These are phyloP conservation scores for Chaetophractus vellerosus DNA, from an alignment of 2,797 vertebrate genomes.

Conservation along the genomic window DNA sequence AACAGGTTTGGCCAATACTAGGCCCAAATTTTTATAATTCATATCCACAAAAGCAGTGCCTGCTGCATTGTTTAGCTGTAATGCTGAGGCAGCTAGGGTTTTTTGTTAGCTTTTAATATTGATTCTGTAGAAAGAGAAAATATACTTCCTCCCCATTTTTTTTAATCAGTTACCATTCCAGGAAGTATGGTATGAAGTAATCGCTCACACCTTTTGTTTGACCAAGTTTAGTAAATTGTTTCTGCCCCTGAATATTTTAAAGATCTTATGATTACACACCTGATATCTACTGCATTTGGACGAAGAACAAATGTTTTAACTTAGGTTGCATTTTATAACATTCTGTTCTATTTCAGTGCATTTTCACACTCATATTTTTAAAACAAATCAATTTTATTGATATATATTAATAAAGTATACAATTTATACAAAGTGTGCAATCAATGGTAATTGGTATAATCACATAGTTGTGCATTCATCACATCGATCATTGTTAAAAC, in stretches of 20 bases:
- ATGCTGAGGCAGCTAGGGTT: background rate
- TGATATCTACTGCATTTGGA: background rate
- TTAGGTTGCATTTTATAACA: background rate
- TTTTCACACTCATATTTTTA: background rate
- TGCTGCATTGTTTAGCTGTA: background rate
- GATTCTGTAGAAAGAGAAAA: slow-evolving; percentile 18
- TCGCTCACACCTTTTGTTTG: slow-evolving; percentile 30
- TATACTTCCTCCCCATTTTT: background rate
- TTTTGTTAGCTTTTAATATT: slow-evolving; percentile 25
- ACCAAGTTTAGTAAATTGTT: slow-evolving; percentile 17
- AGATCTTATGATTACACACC: background rate
- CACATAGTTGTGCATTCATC: too few species aligned
- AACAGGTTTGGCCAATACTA: background rate
- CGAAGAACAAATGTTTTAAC: background rate
- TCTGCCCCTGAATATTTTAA: slow-evolving; percentile 52
- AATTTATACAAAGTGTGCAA: too few species aligned
- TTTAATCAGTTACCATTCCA: slow-evolving; percentile 6
- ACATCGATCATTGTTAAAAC: too few species aligned
- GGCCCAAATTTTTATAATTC: background rate
- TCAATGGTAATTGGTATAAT: too few species aligned
- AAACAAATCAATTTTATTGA: too few species aligned
- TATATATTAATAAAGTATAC: too few species aligned
- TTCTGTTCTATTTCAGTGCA: background rate
- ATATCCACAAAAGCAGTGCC: background rate
- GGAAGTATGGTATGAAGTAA: background rate